Conservation (phyloP, 2,888 invertebrate species). For the Eristalis intricaria region DNA sequence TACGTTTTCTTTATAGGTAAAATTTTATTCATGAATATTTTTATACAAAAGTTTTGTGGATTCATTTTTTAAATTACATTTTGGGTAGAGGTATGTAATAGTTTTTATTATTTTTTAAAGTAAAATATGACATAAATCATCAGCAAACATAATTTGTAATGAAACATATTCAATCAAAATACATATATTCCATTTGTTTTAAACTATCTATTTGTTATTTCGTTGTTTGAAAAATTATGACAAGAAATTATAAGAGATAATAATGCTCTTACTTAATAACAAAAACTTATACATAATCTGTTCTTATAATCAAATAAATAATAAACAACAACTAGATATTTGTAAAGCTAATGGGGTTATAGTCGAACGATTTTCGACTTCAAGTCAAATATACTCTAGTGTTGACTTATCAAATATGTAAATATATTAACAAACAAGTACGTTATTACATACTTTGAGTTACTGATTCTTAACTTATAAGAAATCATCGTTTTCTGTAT, state of each 20-base stretch:
- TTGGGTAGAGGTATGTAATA: slow-evolving; percentile 19
- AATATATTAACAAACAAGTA: slow-evolving; percentile 35
- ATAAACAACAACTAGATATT: slow-evolving; percentile 17
- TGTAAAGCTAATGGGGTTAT: slow-evolving; percentile 62
- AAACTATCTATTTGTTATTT: slow-evolving; percentile 51
- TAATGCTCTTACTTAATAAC: neutral
- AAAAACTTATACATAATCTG: neutral
- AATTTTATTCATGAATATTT: slow-evolving; percentile 63
- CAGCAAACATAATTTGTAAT: neutral
- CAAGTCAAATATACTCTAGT: slow-evolving; percentile 29
- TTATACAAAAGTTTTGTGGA: slow-evolving; percentile 49
- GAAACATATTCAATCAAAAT: slow-evolving; percentile 8
- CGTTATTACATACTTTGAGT: slow-evolving; percentile 9
- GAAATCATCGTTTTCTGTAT: neutral
- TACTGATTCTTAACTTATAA: neutral
- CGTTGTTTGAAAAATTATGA: slow-evolving; percentile 57
- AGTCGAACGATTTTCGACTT: slow-evolving; percentile 56
- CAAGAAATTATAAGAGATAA: slow-evolving; percentile 25
- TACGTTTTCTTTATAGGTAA: slow-evolving; percentile 73
- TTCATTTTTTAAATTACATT: slow-evolving; percentile 21
- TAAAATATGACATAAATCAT: slow-evolving; percentile 5
- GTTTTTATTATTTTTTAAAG: slow-evolving; percentile 9
- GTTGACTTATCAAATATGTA: slow-evolving; percentile 20
- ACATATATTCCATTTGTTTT: slow-evolving; percentile 13
- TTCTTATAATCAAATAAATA: neutral